These are phyloP conservation scores for Drosophila mayaguana DNA, from an alignment of 2,888 invertebrate species.

Conservation along the genomic window DNA sequence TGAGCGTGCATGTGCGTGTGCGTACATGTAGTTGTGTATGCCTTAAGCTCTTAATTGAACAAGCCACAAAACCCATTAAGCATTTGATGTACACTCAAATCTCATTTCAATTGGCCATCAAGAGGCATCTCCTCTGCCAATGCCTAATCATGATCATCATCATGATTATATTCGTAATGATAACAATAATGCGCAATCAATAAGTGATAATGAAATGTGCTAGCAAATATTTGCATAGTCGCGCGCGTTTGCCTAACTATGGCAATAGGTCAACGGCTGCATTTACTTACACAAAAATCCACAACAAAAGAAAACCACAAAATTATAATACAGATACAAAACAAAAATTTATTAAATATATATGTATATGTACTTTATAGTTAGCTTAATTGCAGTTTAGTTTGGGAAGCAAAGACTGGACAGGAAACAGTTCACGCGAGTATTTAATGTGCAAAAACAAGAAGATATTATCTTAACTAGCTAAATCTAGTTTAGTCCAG, in stretches of 20 bases:
- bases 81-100: slow-evolving; percentile 58
- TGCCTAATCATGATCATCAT: slow-evolving; percentile 15
- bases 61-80: slow-evolving; percentile 68
- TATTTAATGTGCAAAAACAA: too few species aligned
- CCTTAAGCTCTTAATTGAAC: slow-evolving; percentile 76
- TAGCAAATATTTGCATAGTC: slow-evolving; percentile 57
- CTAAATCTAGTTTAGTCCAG: neutral
- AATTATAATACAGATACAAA: neutral
- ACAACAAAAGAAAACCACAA: neutral
- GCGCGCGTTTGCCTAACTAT: slow-evolving; percentile 55
- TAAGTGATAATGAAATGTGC: slow-evolving; percentile 68
- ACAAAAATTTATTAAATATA: neutral
- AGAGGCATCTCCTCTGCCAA: slow-evolving; percentile 24
- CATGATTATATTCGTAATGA: slow-evolving; percentile 11
- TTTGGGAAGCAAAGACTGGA: neutral
- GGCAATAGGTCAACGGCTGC: slow-evolving; percentile 76
- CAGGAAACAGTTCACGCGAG: neutral
- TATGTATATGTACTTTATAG: neutral
- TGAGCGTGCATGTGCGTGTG: neutral
- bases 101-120: slow-evolving; percentile 67
- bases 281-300: slow-evolving; percentile 14
- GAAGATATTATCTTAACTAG: neutral
- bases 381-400: neutral
- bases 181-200: slow-evolving; percentile 22
- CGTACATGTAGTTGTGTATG: slow-evolving; percentile 13